These are phyloP conservation scores for Alloscopus bannaensis DNA, from an alignment of 2,888 invertebrate genomes.

Conservation along the genomic window DNA sequence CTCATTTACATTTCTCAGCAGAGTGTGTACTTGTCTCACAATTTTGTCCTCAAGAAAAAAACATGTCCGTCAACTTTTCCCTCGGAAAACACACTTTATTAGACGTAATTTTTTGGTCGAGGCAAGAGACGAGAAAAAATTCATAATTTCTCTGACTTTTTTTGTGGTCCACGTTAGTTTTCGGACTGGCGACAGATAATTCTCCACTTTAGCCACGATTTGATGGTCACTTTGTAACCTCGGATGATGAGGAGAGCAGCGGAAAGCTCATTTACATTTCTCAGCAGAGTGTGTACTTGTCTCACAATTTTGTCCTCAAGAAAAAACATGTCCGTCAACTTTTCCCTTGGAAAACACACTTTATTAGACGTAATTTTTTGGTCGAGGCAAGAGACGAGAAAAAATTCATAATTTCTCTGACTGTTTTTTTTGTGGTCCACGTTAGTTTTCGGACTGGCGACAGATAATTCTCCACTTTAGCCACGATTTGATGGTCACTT, in stretches of 20 bases:
- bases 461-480: background rate
- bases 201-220: conserved; percentile 10
- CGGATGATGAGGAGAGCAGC: too few species aligned
- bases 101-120: too few species aligned
- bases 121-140: background rate
- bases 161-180: background rate
- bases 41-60: conserved; percentile 1
- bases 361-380: too few species aligned
- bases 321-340: conserved; percentile 52
- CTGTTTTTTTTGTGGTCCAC: background rate
- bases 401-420: conserved; percentile 21
- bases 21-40: conserved; percentile 20
- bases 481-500: too few species aligned
- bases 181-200: background rate
- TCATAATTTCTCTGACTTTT: conserved; percentile 15
- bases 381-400: background rate
- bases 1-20: conserved; percentile 59
- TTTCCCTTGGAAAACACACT: conserved; percentile 32
- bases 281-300: too few species aligned
- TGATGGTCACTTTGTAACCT: too few species aligned
- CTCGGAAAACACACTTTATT: conserved; percentile 18
- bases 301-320: background rate
- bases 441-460: too few species aligned
- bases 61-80: conserved; percentile 54
- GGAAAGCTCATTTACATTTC: conserved; percentile 52